Conservation (phyloP, 2,113 vertebrate genomes). For the Passer montanus region DNA sequence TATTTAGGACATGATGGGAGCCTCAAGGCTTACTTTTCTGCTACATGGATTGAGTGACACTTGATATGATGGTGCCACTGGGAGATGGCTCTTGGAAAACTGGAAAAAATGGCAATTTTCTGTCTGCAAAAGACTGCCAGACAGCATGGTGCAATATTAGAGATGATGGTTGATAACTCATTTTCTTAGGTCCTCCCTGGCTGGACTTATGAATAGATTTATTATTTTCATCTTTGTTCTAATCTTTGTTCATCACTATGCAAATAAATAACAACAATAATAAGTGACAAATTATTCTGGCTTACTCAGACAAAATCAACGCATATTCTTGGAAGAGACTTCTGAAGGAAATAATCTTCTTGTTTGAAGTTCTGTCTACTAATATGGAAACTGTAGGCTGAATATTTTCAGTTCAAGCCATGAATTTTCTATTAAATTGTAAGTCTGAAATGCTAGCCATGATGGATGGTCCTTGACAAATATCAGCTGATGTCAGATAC, state of each 20-base stretch:
- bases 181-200: neutral
- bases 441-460: neutral
- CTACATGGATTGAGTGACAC: neutral
- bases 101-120: neutral
- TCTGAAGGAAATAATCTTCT: neutral
- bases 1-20: fast-evolving
- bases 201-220: neutral
- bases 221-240: neutral
- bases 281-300: neutral
- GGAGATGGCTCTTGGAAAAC: neutral
- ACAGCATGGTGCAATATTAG: neutral
- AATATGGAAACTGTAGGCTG: neutral
- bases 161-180: neutral
- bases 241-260: neutral
- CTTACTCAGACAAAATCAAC: neutral
- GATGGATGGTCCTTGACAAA: neutral
- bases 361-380: slow-evolving; percentile 8
- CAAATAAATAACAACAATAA: neutral
- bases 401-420: neutral
- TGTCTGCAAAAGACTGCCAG: neutral
- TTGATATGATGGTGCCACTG: neutral
- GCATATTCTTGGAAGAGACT: neutral
- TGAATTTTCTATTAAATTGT: slow-evolving; percentile 1
- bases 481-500: neutral
- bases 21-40: neutral